These are phyloP conservation scores for Cremastinae sp. DNA, from an alignment of 2,888 invertebrate genomes.

Conservation along the genomic window DNA sequence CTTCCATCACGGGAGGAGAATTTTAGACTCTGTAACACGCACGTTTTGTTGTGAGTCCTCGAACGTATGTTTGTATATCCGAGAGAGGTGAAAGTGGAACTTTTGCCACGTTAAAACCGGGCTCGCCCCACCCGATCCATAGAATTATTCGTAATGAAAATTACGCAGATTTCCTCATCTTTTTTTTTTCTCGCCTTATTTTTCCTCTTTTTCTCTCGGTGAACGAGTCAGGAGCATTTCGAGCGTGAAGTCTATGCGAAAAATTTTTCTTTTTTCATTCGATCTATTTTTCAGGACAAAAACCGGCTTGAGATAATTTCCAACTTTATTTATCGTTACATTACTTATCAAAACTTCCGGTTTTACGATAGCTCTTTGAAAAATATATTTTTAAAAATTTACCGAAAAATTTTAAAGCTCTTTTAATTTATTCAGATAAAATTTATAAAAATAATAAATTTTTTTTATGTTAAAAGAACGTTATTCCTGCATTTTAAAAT, in stretches of 20 bases:
- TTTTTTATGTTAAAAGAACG: too few species aligned
- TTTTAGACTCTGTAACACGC: conserved; percentile 5
- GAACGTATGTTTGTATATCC: neutral
- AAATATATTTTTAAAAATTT: too few species aligned
- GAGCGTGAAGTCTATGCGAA: conserved; percentile 36
- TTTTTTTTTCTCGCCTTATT: conserved; percentile 43
- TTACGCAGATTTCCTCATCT: conserved; percentile 67
- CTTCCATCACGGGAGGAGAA: neutral
- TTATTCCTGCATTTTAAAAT: too few species aligned
- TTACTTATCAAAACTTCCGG: too few species aligned
- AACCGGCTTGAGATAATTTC: too few species aligned
- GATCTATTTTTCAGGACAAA: too few species aligned
- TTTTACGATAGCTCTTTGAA: too few species aligned
- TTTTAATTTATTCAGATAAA: too few species aligned
- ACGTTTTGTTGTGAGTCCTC: conserved; percentile 16
- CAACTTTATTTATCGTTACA: too few species aligned
- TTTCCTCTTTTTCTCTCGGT: conserved; percentile 33
- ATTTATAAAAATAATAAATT: too few species aligned
- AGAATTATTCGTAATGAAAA: conserved; percentile 71
- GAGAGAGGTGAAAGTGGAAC: conserved; percentile 46
- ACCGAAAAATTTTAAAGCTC: too few species aligned
- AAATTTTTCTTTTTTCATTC: conserved; percentile 10
- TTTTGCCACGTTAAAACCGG: conserved; percentile 38
- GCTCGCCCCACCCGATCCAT: conserved; percentile 15
- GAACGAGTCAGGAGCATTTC: conserved; percentile 18